Percentiles rank a stretch among this genome's conserved stretches.
Evolutionary conservation across 2,797 vertebrate species (phyloP).

Genomic region (Acrossocheilus wenchowensis): DNA sequence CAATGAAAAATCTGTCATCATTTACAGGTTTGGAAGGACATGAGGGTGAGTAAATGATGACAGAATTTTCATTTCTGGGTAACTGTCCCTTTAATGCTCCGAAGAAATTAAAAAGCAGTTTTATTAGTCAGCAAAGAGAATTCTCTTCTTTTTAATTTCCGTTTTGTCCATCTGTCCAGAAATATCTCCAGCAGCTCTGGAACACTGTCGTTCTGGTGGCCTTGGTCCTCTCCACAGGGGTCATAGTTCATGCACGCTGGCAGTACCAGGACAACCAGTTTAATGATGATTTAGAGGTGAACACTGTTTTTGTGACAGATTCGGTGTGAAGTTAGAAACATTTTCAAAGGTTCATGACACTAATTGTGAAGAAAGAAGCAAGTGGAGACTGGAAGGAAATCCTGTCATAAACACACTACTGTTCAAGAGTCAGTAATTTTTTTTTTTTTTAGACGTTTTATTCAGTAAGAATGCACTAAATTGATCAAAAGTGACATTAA

Average conservation of each 20-base stretch:
- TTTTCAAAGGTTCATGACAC: neutral
- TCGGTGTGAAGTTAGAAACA: neutral
- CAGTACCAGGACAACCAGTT: conserved; percentile 81
- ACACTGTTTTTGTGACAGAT: neutral
- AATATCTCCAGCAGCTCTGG: conserved; percentile 95
- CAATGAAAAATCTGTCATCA: neutral
- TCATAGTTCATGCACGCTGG: conserved; percentile 91
- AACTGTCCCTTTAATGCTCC: neutral
- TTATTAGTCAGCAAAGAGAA: neutral
- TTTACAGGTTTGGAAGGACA: neutral
- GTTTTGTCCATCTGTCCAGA: conserved; percentile 71
- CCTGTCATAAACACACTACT: neutral
- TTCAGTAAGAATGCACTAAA: neutral
- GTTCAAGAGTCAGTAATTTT: neutral
- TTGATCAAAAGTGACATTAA: neutral
- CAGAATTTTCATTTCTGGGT: neutral
- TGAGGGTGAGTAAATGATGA: neutral
- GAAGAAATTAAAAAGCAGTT: neutral
- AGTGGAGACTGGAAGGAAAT: neutral
- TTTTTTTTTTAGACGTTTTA: neutral
- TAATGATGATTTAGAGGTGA: conserved; percentile 84
- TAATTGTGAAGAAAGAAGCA: neutral
- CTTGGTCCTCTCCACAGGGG: conserved; percentile 90
- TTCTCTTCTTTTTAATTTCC: neutral
- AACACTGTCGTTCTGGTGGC: conserved; percentile 91